These are phyloP conservation scores for Phrynocephalus versicolor DNA, from an alignment of 2,113 vertebrate species.

Conservation along the genomic window DNA sequence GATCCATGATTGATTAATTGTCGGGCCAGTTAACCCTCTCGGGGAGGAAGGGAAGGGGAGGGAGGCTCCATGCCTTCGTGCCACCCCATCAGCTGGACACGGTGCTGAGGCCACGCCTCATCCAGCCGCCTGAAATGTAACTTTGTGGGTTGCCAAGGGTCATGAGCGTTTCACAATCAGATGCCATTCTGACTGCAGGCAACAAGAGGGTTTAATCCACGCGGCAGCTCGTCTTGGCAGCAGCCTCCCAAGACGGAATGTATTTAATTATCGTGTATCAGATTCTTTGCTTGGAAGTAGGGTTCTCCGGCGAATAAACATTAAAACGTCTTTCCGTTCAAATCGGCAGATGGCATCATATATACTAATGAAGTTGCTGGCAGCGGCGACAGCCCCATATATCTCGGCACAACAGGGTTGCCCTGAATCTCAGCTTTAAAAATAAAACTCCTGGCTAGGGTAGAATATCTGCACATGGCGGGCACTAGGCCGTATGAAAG, in stretches of 20 bases:
- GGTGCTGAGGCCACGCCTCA: neutral
- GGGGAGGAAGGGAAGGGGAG: too few relatives aligned
- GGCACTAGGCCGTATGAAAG: conserved; percentile 51
- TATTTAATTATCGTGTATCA: conserved; percentile 58
- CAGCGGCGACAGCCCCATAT: conserved; percentile 62
- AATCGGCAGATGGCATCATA: conserved; percentile 70
- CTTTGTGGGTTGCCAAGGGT: neutral
- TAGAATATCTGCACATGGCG: conserved; percentile 47
- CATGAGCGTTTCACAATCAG: neutral
- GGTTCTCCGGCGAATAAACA: conserved; percentile 61
- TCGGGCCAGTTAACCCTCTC: too few relatives aligned
- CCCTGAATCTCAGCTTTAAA: conserved; percentile 63
- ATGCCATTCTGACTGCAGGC: conserved; percentile 43
- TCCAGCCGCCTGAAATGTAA: neutral
- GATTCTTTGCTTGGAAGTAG: conserved; percentile 62
- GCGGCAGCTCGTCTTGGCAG: conserved; percentile 25
- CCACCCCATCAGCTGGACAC: too few relatives aligned
- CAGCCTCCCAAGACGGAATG: conserved; percentile 58
- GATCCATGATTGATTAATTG: too few relatives aligned
- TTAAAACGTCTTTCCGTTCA: conserved; percentile 57
- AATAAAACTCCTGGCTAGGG: conserved; percentile 57
- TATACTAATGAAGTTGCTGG: conserved; percentile 66
- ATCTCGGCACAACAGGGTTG: conserved; percentile 64
- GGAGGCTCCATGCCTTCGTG: too few relatives aligned
- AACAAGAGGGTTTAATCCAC: conserved; percentile 39